Evolutionary conservation across 2,888 invertebrate species (phyloP), one percentile per base, ranked within the genome.

Genomic region (Meiosimyza decipiens): DNA sequence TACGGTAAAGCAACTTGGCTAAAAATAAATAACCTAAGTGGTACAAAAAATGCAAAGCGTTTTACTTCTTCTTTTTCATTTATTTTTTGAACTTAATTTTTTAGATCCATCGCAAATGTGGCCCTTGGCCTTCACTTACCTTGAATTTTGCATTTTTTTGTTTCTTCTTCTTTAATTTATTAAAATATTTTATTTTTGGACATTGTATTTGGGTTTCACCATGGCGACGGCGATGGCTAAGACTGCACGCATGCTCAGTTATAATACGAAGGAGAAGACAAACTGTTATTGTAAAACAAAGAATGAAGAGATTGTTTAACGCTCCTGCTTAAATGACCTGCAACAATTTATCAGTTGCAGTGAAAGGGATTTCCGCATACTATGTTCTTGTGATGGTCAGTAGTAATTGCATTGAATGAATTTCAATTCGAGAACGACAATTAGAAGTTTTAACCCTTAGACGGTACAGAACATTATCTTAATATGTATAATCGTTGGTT

Each of bases 71-170:
- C 50, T n/a, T 47, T 49, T 12, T 40, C 18, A 6, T 40, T 62
- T 40, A 47, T 47, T 54, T 65, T 71, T 67, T 67, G 28, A 28
- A 57, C 59, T 28, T 51, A 18, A 62, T 67, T 72, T 51, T 59
- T 70, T 50, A 69, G 63, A 75, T 74, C 70, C 79, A 77, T 76
- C 75, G 73, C 79, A 80, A 80, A 82, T 81, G n/a, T 71, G 71
- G 68, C 83, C 85, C 86, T 85, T 85, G 85, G 85, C 86, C 86
- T 86, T 85, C 86, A 83, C 80, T 85, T 81, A 85, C 86, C 85
- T 86, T 85, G 86, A 83, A 83, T 82, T 78, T 77, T 77, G 63
- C 51, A 62, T 15, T 33, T 40, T 7, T 55, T 5, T 40, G 12
- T 18, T 33, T 16, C 33, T 60, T 47, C 28, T 60, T 52, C 22